A percentile compares a stretch with the other conserved stretches of the same genome.
Evolutionary conservation across 2,797 vertebrate species (phyloP).

Genomic region (Distichodus sexfasciatus): DNA sequence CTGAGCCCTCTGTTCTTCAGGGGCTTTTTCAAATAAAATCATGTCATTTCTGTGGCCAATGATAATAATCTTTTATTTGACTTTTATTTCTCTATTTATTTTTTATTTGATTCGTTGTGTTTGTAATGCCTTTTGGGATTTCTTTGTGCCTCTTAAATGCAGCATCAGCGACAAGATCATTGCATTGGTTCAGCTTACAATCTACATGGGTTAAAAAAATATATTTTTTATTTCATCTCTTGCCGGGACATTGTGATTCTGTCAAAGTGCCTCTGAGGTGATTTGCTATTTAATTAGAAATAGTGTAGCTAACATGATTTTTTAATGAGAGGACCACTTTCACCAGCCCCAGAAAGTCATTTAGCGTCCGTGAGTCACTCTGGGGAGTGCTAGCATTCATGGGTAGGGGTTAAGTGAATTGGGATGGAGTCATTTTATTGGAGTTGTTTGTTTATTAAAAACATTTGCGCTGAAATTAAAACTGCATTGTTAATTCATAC

Average conservation of each 20-base stretch:
- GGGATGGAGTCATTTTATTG: slow-evolving; percentile 59
- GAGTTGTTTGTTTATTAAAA: slow-evolving; percentile 54
- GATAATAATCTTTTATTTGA: slow-evolving; percentile 33
- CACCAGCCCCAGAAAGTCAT: slow-evolving; percentile 60
- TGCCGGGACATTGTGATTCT: slow-evolving; percentile 74
- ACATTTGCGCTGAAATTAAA: slow-evolving; percentile 42
- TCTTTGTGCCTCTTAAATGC: slow-evolving; percentile 74
- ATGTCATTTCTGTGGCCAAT: slow-evolving; percentile 36
- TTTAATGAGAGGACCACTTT: slow-evolving; percentile 78
- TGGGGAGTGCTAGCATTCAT: slow-evolving; percentile 65
- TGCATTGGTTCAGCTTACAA: slow-evolving; percentile 68
- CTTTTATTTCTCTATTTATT: slow-evolving; percentile 39
- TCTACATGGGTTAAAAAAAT: slow-evolving; percentile 15
- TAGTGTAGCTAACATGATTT: slow-evolving; percentile 80
- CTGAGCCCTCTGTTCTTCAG: background rate
- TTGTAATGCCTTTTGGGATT: slow-evolving; percentile 74
- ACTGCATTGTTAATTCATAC: slow-evolving; percentile 20
- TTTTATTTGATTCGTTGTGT: slow-evolving; percentile 60
- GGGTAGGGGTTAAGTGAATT: slow-evolving; percentile 60
- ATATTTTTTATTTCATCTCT: slow-evolving; percentile 74
- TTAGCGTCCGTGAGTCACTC: slow-evolving; percentile 65
- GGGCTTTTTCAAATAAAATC: slow-evolving; percentile 42
- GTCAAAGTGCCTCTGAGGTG: slow-evolving; percentile 80
- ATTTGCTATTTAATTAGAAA: slow-evolving; percentile 91
- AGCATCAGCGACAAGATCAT: slow-evolving; percentile 81